Evolutionary conservation across 2,888 invertebrate genomes (phyloP), one percentile per base, ranked within the genome.

Genomic region (Polydrusus pterygomalis): DNA sequence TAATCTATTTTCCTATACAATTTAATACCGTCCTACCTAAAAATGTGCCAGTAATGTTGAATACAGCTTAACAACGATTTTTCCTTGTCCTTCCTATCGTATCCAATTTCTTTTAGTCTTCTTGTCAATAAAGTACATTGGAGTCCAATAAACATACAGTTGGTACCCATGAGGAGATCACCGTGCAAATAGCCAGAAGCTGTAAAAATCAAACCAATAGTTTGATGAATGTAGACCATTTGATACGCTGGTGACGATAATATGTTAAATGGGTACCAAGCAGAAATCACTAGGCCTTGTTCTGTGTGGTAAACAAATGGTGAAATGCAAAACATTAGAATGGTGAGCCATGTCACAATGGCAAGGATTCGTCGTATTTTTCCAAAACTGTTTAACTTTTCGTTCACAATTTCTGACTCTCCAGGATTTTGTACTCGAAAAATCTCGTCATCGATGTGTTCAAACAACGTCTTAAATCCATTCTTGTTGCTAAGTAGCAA

Each of bases 251-350:
- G 11, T 25, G 54, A 13, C n/a, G 54, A n/a, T 1, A 13, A n/a
- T 54, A 25, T n/a, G 54, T 25, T 25, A 25, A 54, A 54, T 25
- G 54, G 54, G n/a, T 13, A 54, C 54, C 54, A 54, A 5, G 25
- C 25, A 9, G 25, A 13, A 1, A 54, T 0, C 10, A 13, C 2
- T 0, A 54, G 25, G 0, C 54, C 54, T 17, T 54, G 54, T 25
- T 54, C 54, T 13, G 25, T 25, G 0, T 25, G 5, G 13, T 25
- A 54, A 5, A 25, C 2, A 25, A 54, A 0, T 1, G 54, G 54
- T 1, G 54, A 11, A 54, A 30, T 54, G 1, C 3, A 25, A 3
- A 13, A 11, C 54, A 25, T 13, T 6, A 54, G 0, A 3, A 11
- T n/a, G 3, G 13, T 3, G 0, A 54, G 9, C 13, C 20, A 25